Evolutionary conservation across 2,797 vertebrate species (phyloP).

Genomic region (Lagorchestes hirsutus): DNA sequence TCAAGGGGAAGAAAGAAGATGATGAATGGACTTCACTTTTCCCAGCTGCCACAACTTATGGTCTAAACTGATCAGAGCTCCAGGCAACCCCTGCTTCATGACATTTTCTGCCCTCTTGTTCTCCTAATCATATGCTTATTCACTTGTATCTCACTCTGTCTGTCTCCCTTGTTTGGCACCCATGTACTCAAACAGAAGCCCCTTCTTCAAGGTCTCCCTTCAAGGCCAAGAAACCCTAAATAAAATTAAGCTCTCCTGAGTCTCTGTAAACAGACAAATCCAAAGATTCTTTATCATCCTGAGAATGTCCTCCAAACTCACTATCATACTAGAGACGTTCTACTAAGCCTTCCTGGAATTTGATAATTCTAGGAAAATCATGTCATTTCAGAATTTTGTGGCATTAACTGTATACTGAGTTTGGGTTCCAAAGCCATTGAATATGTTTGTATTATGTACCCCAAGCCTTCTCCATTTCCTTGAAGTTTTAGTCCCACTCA

Average conservation of each 20-base stretch:
- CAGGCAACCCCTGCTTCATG: not conserved
- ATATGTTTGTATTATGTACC: not conserved
- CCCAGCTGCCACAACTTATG: not conserved
- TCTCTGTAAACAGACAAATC: not conserved
- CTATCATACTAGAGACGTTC: not conserved
- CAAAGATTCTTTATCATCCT: not conserved
- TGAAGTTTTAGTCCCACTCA: not conserved
- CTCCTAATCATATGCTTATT: not conserved
- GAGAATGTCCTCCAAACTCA: not conserved
- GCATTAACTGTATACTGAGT: not conserved
- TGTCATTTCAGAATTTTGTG: not conserved
- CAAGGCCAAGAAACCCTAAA: not conserved
- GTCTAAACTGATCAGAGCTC: not conserved
- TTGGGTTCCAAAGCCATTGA: not conserved
- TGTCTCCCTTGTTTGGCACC: not conserved
- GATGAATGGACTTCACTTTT: not conserved
- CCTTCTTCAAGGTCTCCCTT: not conserved
- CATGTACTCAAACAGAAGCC: not conserved
- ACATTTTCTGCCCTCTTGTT: not conserved
- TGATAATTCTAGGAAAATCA: not conserved
- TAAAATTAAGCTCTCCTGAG: not conserved
- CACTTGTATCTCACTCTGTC: not conserved
- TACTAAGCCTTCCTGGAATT: not conserved
- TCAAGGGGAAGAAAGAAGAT: not conserved
- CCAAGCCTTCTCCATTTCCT: not conserved